A percentile compares a stretch with the other conserved stretches of the same genome.
These are phyloP conservation scores for Hyppa rectilinea DNA, from an alignment of 2,888 invertebrate species.

Conservation along the genomic window DNA sequence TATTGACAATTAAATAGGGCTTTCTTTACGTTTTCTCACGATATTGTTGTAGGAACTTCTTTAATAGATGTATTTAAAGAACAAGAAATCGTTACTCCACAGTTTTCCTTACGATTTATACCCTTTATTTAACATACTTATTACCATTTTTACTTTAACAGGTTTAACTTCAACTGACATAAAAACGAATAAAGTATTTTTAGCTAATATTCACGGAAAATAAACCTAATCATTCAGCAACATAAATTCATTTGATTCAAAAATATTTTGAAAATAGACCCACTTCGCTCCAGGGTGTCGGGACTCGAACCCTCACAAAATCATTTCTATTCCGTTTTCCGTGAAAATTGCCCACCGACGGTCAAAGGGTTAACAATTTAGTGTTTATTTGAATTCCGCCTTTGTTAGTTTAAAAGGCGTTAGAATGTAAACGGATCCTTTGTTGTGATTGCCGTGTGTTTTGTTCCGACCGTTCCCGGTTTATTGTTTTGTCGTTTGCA, in stretches of 20 bases:
- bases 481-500: conserved; percentile 70
- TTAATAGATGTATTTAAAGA: no score
- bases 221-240: not conserved
- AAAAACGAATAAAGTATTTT: not conserved
- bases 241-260: conserved; percentile 16
- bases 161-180: not conserved
- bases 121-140: no score
- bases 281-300: conserved; percentile 72
- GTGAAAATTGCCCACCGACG: conserved; percentile 89
- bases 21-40: conserved; percentile 25
- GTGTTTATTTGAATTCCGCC: conserved; percentile 90
- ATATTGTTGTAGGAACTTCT: conserved; percentile 10
- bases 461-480: conserved; percentile 68
- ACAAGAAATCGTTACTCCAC: no score
- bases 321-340: conserved; percentile 89
- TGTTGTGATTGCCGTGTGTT: conserved; percentile 86
- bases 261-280: conserved; percentile 68
- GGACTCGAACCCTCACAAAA: conserved; percentile 82
- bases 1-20: not conserved
- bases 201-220: not conserved
- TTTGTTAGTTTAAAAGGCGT: conserved; percentile 90
- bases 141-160: no score
- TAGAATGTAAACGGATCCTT: conserved; percentile 89
- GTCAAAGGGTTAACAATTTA: conserved; percentile 90
- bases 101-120: not conserved